Percentiles rank a stretch among this genome's conserved stretches.
Conservation (phyloP, 2,113 vertebrate genomes). For the Catagonus wagneri region DNA sequence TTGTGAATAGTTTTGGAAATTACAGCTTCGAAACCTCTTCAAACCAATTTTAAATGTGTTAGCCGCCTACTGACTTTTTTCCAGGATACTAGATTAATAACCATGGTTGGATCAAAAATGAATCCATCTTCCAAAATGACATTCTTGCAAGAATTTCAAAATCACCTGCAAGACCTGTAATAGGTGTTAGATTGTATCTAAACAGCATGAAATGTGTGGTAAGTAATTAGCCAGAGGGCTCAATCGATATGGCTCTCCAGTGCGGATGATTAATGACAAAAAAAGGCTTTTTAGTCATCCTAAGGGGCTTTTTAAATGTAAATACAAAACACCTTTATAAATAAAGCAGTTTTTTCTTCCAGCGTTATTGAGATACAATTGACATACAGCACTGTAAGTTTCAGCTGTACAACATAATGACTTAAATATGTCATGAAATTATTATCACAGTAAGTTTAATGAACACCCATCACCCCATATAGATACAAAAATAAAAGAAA, state of each 20-base stretch:
- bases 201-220: not conserved
- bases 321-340: not conserved
- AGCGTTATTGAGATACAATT: not conserved
- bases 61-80: not conserved
- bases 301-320: not conserved
- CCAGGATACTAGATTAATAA: not conserved
- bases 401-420: not conserved
- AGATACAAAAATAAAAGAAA: not conserved
- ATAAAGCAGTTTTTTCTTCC: not conserved
- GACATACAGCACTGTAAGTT: not conserved
- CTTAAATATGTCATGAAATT: not conserved
- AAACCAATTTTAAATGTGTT: slow-evolving; percentile 17
- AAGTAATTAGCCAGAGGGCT: not conserved
- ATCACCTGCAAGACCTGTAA: not conserved
- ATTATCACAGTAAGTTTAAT: not conserved
- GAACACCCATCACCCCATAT: not conserved
- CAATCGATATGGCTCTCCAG: not conserved
- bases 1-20: slow-evolving; percentile 40
- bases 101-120: not conserved
- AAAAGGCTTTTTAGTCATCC: not conserved
- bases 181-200: not conserved
- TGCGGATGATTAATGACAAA: not conserved
- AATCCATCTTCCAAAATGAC: slow-evolving; percentile 38
- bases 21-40: not conserved
- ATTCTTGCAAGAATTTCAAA: slow-evolving; percentile 36